Percentiles rank a stretch among this genome's conserved stretches.
Evolutionary conservation across 64 coral and sea anemone species (phyloP).

Genomic region (Actinia equina): DNA sequence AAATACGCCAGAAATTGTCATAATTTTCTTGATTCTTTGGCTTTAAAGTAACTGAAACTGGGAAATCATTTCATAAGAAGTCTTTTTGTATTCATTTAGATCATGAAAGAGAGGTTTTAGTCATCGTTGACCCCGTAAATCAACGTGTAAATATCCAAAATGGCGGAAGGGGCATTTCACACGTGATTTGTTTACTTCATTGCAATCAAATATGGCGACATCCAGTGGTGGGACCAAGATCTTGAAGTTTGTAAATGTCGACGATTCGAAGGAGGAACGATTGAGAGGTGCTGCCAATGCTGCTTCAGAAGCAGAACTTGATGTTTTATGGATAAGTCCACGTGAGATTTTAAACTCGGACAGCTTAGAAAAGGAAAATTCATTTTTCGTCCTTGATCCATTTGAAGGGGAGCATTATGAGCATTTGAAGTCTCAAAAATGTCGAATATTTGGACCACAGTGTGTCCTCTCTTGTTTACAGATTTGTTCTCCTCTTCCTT

Average conservation of each 20-base stretch:
- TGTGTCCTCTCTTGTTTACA: slow-evolving; percentile 82
- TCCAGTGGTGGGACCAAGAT: slow-evolving; percentile 25
- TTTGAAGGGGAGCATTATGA: slow-evolving; percentile 81
- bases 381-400: slow-evolving; percentile 60
- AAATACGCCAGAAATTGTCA: not conserved
- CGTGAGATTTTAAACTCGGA: slow-evolving; percentile 43
- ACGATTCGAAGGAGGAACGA: slow-evolving; percentile 45
- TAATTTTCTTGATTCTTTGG: not conserved
- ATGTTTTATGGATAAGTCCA: slow-evolving; percentile 45
- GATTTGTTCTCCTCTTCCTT: slow-evolving; percentile 62
- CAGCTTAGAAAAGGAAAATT: slow-evolving; percentile 29
- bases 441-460: slow-evolving; percentile 73
- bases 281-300: slow-evolving; percentile 49
- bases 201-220: not conserved
- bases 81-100: not conserved
- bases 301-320: slow-evolving; percentile 51
- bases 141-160: slow-evolving; percentile 35
- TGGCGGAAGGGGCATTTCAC: slow-evolving; percentile 32
- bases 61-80: not conserved
- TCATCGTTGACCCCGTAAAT: not conserved
- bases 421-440: slow-evolving; percentile 53
- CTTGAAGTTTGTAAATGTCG: slow-evolving; percentile 59
- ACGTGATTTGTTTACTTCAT: slow-evolving; percentile 8
- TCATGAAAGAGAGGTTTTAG: not conserved
- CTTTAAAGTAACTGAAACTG: not conserved